These are phyloP conservation scores for Pherbina coryleti DNA, from an alignment of 2,888 invertebrate species.

Conservation along the genomic window DNA sequence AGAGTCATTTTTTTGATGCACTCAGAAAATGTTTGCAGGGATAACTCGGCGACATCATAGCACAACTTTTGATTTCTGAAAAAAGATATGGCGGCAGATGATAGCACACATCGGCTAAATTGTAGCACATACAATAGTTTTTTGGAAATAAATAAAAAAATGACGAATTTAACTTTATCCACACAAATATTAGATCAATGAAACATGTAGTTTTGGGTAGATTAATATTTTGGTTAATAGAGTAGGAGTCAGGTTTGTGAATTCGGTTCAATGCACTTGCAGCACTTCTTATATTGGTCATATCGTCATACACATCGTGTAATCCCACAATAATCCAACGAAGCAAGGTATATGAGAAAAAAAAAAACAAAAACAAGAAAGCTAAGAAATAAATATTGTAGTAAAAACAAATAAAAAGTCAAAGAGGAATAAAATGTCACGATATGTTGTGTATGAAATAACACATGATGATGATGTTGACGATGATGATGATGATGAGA, in stretches of 20 bases:
- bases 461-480: not conserved
- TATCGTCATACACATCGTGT: conserved; percentile 3
- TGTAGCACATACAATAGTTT: too few species aligned
- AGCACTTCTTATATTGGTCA: conserved; percentile 28
- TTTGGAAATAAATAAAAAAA: too few species aligned
- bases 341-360: not conserved
- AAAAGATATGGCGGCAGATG: too few species aligned
- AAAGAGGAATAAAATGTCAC: not conserved
- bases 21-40: too few species aligned
- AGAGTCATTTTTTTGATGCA: too few species aligned
- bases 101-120: too few species aligned
- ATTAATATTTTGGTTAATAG: not conserved
- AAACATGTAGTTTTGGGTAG: not conserved
- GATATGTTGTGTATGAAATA: too few species aligned
- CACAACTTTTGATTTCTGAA: too few species aligned
- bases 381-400: not conserved
- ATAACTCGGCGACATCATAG: too few species aligned
- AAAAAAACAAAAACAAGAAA: not conserved
- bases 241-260: not conserved
- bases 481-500: not conserved
- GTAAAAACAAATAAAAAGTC: conserved; percentile 19
- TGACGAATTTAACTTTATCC: too few species aligned
- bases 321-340: conserved; percentile 27
- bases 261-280: conserved; percentile 45
- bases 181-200: too few species aligned